phyloP scores from a whole-genome alignment of 2,797 vertebrate species.

The Microtus agrestis region DNA sequence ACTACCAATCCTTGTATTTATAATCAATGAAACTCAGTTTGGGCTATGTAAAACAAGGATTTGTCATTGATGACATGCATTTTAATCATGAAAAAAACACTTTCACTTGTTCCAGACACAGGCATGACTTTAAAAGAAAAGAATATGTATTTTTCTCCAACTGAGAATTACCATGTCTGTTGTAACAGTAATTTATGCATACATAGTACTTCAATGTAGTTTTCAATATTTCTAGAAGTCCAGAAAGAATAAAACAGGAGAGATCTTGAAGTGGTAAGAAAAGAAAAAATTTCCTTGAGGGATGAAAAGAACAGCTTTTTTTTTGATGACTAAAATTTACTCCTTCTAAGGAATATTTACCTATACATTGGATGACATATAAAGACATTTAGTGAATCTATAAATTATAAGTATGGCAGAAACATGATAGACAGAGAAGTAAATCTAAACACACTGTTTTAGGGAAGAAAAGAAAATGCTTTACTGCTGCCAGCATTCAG shows the following conservation, averaged over 20 bases:
- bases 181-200: not conserved
- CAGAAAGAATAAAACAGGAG: not conserved
- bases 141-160: not conserved
- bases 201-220: not conserved
- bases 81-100: not conserved
- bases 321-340: conserved; percentile 19
- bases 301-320: not conserved
- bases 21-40: not conserved
- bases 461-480: conserved; percentile 27
- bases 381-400: not conserved
- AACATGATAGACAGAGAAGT: not conserved
- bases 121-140: not conserved
- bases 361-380: not conserved
- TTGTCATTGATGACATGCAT: not conserved
- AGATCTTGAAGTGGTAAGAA: not conserved
- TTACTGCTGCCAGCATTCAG: not conserved
- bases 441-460: conserved; percentile 43
- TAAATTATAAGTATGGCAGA: conserved; percentile 1
- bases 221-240: not conserved
- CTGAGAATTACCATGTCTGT: not conserved
- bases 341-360: conserved; percentile 19
- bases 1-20: not conserved
- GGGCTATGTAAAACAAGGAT: not conserved
- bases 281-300: not conserved
- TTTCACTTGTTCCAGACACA: not conserved